Conservation (phyloP, 2,888 invertebrate species). For the Galerucella pusilla region DNA sequence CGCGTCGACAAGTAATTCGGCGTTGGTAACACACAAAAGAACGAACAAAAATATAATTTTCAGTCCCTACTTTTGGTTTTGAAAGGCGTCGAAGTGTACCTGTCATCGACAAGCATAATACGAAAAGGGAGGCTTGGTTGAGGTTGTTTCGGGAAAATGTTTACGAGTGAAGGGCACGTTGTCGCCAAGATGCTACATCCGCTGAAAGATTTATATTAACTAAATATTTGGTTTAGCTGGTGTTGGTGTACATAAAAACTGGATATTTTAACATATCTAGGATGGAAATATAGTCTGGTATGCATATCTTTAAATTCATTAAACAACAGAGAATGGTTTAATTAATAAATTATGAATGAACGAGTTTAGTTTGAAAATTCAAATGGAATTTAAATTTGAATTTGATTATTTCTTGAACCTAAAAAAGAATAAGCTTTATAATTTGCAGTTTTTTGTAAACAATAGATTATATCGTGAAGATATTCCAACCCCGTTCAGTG, state of each 20-base stretch:
- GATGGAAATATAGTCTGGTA: too few relatives aligned
- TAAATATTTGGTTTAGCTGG: background rate
- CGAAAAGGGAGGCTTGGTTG: conserved; percentile 4
- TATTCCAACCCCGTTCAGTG: too few relatives aligned
- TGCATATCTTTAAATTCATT: too few relatives aligned
- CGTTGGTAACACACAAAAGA: conserved; percentile 33
- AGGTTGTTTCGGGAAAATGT: conserved; percentile 25
- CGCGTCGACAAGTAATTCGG: conserved; percentile 21
- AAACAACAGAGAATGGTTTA: too few relatives aligned
- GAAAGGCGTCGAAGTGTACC: conserved; percentile 45
- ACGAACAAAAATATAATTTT: conserved; percentile 39
- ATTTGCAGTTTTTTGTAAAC: too few relatives aligned
- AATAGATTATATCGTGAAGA: too few relatives aligned
- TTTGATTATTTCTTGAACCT: too few relatives aligned
- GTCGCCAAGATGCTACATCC: conserved; percentile 1
- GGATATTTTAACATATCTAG: too few relatives aligned
- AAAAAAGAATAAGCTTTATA: too few relatives aligned
- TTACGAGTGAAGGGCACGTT: conserved; percentile 16
- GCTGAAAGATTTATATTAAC: background rate
- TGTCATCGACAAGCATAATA: conserved; percentile 46
- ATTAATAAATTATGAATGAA: too few relatives aligned
- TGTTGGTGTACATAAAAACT: background rate
- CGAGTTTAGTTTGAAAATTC: too few relatives aligned
- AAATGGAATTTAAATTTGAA: too few relatives aligned
- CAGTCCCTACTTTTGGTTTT: conserved; percentile 29